phyloP scores from a whole-genome alignment of 2,888 invertebrate species.

The Galeruca laticollis region DNA sequence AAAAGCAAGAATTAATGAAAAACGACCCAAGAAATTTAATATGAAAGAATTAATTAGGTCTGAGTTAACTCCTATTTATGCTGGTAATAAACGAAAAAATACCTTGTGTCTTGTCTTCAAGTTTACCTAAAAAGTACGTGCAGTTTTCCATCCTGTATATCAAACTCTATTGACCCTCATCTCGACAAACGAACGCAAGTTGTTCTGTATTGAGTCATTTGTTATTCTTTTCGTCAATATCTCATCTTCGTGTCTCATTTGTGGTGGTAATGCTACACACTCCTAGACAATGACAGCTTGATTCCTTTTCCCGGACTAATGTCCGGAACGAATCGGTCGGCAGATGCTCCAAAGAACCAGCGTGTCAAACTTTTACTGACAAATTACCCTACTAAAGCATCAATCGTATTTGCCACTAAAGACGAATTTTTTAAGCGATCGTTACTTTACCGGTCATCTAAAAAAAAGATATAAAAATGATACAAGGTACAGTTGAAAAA shows the following conservation, averaged over 20 bases:
- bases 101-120: no score
- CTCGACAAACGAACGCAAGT: neutral
- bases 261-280: constrained; percentile 16
- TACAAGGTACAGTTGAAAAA: neutral
- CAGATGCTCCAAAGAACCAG: constrained; percentile 46
- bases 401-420: constrained; percentile 49
- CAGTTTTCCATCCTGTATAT: neutral
- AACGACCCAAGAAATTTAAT: no score
- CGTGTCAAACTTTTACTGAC: constrained; percentile 36
- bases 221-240: constrained; percentile 31
- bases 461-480: neutral
- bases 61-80: no score
- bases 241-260: constrained; percentile 33
- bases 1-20: no score
- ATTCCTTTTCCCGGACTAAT: constrained; percentile 42
- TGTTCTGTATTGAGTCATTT: constrained; percentile 28
- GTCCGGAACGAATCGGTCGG: constrained; percentile 48
- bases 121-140: no score
- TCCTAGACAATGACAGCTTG: constrained; percentile 35
- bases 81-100: no score
- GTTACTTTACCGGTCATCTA: constrained; percentile 39
- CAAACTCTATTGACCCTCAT: neutral
- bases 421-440: constrained; percentile 42
- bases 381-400: constrained; percentile 48
- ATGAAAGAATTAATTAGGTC: no score